Conservation (phyloP, 2,113 vertebrate genomes). For the Mionectes macconnelli region DNA sequence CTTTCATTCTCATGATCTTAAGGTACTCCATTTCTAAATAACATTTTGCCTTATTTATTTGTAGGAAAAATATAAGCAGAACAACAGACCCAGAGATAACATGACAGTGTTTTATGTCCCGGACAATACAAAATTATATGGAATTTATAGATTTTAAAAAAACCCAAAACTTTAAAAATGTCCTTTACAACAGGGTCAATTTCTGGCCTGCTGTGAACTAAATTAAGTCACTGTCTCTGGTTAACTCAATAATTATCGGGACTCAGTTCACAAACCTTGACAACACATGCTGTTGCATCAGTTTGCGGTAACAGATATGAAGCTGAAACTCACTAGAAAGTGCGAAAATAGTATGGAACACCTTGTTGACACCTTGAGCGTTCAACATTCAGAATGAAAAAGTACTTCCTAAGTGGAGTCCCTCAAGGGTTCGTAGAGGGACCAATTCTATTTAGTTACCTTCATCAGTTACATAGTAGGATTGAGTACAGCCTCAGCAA, state of each 20-base stretch:
- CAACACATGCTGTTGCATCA: background rate
- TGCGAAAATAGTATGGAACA: background rate
- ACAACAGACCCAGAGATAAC: background rate
- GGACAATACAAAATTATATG: background rate
- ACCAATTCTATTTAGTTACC: background rate
- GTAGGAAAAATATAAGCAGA: background rate
- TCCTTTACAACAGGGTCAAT: background rate
- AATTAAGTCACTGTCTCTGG: background rate
- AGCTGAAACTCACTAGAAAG: background rate
- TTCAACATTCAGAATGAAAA: background rate
- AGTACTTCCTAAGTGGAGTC: background rate
- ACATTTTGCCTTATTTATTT: background rate
- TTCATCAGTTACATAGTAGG: accelerated
- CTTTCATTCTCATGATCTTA: background rate
- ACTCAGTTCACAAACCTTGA: background rate
- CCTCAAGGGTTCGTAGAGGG: too few relatives aligned
- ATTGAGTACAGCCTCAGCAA: background rate
- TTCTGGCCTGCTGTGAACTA: background rate
- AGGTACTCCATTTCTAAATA: background rate
- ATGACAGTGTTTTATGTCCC: background rate
- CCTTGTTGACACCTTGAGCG: background rate
- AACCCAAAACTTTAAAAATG: background rate
- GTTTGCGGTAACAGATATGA: background rate
- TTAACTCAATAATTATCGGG: background rate
- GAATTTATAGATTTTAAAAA: background rate